Conservation (phyloP, 92 coral and sea anemone genomes). For the Zoanthus sansibaricus region DNA sequence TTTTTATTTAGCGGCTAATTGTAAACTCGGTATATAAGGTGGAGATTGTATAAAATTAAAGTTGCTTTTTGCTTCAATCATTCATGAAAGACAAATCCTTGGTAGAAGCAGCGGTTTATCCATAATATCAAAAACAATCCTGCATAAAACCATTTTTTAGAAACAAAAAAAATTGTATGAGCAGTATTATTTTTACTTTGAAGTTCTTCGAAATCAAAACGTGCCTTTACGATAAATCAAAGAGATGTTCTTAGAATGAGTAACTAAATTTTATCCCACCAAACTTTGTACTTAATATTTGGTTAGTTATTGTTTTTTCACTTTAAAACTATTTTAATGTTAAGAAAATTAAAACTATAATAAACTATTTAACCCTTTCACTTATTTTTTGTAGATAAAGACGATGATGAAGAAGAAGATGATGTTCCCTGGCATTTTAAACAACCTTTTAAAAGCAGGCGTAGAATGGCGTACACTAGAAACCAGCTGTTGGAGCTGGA, state of each 20-base stretch:
- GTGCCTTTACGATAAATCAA: too few species aligned
- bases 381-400: conserved; percentile 34
- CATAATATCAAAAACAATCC: background rate
- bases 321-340: background rate
- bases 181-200: background rate
- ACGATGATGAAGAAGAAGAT: conserved; percentile 40
- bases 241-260: background rate
- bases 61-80: background rate
- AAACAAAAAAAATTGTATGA: too few species aligned
- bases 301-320: background rate
- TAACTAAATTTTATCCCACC: background rate
- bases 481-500: conserved; percentile 95
- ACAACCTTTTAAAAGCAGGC: conserved; percentile 97
- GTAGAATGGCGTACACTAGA: conserved; percentile 93
- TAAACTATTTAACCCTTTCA: conserved; percentile 6
- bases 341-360: background rate
- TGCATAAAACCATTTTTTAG: background rate
- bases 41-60: background rate
- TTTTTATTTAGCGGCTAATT: background rate
- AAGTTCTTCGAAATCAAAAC: too few species aligned
- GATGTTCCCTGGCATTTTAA: conserved; percentile 89
- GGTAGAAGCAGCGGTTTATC: background rate
- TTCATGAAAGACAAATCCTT: background rate
- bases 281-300: conserved; percentile 3
- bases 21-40: background rate